phyloP scores from a whole-genome alignment of 2,888 invertebrate species.

The Pterobdella sp. region DNA sequence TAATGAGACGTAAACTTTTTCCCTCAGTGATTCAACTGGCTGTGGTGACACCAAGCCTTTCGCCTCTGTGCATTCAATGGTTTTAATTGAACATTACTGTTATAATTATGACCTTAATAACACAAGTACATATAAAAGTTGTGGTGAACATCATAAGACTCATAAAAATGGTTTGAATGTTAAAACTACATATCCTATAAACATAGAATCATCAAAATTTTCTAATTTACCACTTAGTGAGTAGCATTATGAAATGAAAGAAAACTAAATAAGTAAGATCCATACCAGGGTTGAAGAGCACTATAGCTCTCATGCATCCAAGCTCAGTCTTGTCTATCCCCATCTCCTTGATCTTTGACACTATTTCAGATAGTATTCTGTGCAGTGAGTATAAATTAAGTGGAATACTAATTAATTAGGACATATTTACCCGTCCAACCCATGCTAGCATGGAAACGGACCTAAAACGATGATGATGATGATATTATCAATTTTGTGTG shows the following conservation, averaged over 20 bases:
- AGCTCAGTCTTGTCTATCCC: constrained; percentile 85
- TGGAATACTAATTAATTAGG: too few species aligned
- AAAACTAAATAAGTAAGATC: too few species aligned
- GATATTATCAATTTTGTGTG: too few species aligned
- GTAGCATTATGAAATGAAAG: too few species aligned
- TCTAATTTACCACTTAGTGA: too few species aligned
- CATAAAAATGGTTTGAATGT: too few species aligned
- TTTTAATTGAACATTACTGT: background rate
- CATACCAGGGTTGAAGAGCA: constrained; percentile 76
- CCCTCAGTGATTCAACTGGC: constrained; percentile 62
- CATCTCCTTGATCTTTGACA: constrained; percentile 89
- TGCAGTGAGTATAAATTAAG: too few species aligned
- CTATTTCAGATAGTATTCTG: constrained; percentile 69
- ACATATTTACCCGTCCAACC: too few species aligned
- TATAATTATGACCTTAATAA: background rate
- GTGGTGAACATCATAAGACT: background rate
- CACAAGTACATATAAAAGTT: background rate
- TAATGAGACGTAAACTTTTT: constrained; percentile 85
- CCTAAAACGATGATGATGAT: too few species aligned
- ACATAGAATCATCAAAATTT: too few species aligned
- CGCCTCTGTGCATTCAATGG: constrained; percentile 60
- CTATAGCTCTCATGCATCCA: constrained; percentile 84
- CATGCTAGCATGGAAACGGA: too few species aligned
- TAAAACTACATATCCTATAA: background rate
- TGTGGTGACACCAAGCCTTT: constrained; percentile 70